Evolutionary conservation across 2,113 vertebrate genomes (phyloP), one percentile per base, ranked within the genome.

Genomic region (Sceloporus undulatus): DNA sequence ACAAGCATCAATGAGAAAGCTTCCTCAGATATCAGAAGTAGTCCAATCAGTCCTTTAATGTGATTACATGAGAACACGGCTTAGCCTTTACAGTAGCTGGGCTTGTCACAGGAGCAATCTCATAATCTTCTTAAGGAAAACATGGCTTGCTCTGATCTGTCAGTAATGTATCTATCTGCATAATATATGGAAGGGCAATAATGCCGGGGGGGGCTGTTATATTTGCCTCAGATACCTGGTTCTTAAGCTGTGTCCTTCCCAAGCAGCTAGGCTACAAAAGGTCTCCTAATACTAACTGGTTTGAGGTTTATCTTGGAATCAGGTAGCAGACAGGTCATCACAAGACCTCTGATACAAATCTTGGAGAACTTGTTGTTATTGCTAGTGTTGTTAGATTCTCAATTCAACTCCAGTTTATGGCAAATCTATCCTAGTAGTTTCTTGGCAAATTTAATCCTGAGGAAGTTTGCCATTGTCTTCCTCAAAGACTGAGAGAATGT

Each of bases 21-120:
- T 52, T 40, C 65, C 13, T 75, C 34, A 34, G 40, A 25, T 38
- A 82, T 82, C 68, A 81, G 14, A 87, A 52, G 19, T 52, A 10
- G 62, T 21, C 79, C 71, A 83, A 68, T 83, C n/a, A 83, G 76
- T 23, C 16, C 40, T 65, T 21, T 82, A 82, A 25, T 54, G n/a
- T 66, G 74, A 77, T 88, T 68, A 68, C 25, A 70, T 40, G 34
- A 14, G 1, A 0, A 0, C 40, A 25, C 87, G 91, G 83, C 77
- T 42, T 42, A 76, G 85, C 25, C 29, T 75, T 81, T 29, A 34
- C 76, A 70, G 1, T 62, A 88, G 42, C 7, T 3, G 4, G 18
- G 48, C 1, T 86, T 42, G 79, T 88, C 88, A 68, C 10, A 73
- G 81, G 71, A 66, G 34, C 1, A 83, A 1, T 78, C 84, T 0